Evolutionary conservation across 2,797 vertebrate species (phyloP).

Genomic region (Sebastiscus albofasciatus): DNA sequence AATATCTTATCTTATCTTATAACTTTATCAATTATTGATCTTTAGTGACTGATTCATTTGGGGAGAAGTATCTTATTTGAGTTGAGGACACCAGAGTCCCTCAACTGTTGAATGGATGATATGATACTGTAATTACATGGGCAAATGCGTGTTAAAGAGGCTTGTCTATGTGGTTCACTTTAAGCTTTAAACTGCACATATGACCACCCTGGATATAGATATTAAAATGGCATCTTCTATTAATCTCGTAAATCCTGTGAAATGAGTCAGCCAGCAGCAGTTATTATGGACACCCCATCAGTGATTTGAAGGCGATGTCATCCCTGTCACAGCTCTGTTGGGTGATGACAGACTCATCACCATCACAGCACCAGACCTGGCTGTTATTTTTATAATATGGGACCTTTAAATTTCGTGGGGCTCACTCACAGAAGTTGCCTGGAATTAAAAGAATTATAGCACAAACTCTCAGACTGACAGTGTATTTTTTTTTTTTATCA

Average conservation of each 20-base stretch:
- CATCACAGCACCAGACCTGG: neutral
- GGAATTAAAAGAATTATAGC: no score
- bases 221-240: neutral
- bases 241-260: neutral
- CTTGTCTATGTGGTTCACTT: neutral
- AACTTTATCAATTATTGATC: neutral
- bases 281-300: neutral
- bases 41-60: neutral
- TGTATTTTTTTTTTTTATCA: no score
- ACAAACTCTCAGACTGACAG: no score
- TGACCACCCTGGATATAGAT: neutral
- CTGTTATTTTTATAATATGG: neutral
- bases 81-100: neutral
- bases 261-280: neutral
- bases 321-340: constrained; percentile 15
- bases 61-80: neutral
- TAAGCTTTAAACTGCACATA: neutral
- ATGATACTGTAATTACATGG: neutral
- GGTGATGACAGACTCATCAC: constrained; percentile 31
- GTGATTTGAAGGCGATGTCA: constrained; percentile 35
- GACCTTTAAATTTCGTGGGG: no score
- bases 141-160: neutral
- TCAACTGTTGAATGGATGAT: neutral
- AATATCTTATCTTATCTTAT: no score
- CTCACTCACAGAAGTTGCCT: no score